These are phyloP conservation scores for Sturnira hondurensis DNA, from an alignment of 2,113 vertebrate genomes.

Conservation along the genomic window DNA sequence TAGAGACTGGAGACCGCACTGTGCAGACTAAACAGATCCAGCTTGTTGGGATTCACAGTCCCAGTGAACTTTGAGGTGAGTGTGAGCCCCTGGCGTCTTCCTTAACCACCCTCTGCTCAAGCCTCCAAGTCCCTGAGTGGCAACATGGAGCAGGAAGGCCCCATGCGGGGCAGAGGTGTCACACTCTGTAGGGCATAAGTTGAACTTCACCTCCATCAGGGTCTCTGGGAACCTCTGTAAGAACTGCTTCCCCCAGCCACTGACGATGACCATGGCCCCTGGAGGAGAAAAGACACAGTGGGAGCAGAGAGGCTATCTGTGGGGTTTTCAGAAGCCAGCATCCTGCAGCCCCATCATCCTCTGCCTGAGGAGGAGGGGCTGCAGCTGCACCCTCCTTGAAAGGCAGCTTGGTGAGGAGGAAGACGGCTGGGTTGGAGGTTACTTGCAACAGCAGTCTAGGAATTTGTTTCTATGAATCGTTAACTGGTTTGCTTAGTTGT, in stretches of 20 bases:
- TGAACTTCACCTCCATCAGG: conserved; percentile 78
- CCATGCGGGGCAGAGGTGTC: not conserved
- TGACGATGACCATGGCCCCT: conserved; percentile 76
- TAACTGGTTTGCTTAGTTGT: not conserved
- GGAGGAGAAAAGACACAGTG: conserved; percentile 5
- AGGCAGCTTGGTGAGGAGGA: not conserved
- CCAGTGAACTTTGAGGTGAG: not conserved
- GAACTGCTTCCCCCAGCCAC: conserved; percentile 82
- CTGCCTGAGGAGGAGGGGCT: not conserved
- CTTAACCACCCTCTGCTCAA: not conserved
- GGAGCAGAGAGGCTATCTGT: not conserved
- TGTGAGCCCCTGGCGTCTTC: not conserved
- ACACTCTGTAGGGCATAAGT: not conserved
- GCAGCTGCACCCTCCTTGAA: not conserved
- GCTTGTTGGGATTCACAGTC: not conserved
- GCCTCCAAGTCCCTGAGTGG: not conserved
- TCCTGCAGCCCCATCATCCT: not conserved
- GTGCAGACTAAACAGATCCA: not conserved
- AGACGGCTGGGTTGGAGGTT: not conserved
- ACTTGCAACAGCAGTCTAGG: not conserved
- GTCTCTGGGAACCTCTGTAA: conserved; percentile 71
- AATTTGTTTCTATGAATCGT: not conserved
- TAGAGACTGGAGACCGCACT: not conserved
- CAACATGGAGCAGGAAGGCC: not conserved
- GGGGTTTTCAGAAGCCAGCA: not conserved